Base-by-base conservation (phyloP, 2,888 invertebrate species). In the Cerceris rybyensis region DNA sequence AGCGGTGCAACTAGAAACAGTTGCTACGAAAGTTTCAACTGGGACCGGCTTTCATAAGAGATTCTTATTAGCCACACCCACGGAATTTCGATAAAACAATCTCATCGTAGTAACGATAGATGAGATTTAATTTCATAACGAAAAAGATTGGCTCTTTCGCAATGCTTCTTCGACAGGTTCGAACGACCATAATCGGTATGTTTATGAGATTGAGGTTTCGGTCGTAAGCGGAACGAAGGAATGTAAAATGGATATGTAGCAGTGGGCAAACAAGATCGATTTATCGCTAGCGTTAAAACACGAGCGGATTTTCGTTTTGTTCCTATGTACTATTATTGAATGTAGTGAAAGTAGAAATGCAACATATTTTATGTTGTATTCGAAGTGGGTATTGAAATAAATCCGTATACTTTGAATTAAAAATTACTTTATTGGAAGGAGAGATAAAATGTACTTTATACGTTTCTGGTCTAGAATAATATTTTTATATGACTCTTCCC, bases 21-120 rank as follows among this genome's bases (percentile, higher is more conserved):
- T 11, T 7, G 43, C 16, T 57, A 61, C 11, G 17, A 28, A 50
- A 42, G n/a, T 11, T 41, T 42, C 13, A 65, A 52, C 39, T 2
- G n/a, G 64, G 17, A 7, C 14, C 0, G 52, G 43, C 73, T 77
- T 71, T 78, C 78, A 71, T 78, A 75, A 75, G n/a, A 66, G 67
- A 74, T 75, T 78, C 28, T 75, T 75, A 75, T 68, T 71, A 52
- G 68, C 78, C 78, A 68, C 78, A 71, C 78, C 78, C 75, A 43
- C 59, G 65, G 68, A 75, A 70, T 78, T 68, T 65, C 65, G 65
- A 70, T 70, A 58, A 78, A 52, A 54, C 67, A 54, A 50, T 59
- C 63, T 65, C 59, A 68, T 75, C 78, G 78, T 52, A 28, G 43
- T 28, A 65, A 55, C 75, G 58, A 17, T 41, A 55, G n/a, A 9